Conservation (phyloP, 1,140 invertebrate species). For the Wiebesia pumilae region DNA sequence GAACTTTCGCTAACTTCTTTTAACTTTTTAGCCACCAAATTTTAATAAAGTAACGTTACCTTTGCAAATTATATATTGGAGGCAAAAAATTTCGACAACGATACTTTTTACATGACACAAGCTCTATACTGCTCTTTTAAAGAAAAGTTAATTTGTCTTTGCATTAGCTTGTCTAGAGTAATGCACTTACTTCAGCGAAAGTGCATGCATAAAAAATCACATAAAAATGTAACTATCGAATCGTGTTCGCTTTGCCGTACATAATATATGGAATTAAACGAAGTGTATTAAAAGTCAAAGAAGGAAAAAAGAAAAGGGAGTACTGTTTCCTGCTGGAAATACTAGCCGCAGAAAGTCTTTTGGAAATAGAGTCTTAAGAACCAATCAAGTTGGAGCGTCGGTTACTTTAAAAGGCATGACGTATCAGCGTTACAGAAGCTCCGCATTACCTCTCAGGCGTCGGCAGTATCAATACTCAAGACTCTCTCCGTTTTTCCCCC, state of each 20-base stretch:
- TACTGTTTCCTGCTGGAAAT: not conserved
- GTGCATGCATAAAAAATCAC: not conserved
- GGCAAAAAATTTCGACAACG: not conserved
- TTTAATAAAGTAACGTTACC: not conserved
- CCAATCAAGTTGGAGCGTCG: conserved; percentile 46
- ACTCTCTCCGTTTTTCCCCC: not conserved
- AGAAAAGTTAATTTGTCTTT: not conserved
- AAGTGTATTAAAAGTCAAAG: not conserved
- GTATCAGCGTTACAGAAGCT: conserved; percentile 53
- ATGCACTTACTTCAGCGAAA: not conserved
- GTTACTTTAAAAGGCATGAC: conserved; percentile 55
- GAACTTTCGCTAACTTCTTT: not conserved
- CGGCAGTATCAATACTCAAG: not conserved
- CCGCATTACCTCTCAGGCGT: not conserved
- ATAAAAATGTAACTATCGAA: conserved; percentile 1
- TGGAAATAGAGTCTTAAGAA: conserved; percentile 51
- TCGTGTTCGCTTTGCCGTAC: not conserved
- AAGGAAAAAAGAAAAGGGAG: not conserved
- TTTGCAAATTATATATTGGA: not conserved
- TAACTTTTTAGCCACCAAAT: not conserved
- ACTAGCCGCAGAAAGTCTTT: not conserved
- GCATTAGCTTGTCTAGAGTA: not conserved
- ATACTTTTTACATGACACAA: not conserved
- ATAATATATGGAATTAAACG: not conserved
- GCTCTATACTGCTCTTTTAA: not conserved